A percentile compares a stretch with the other conserved stretches of the same genome.
Evolutionary conservation across 2,888 invertebrate species (phyloP).

Genomic region (Eupithecia tripunctaria): DNA sequence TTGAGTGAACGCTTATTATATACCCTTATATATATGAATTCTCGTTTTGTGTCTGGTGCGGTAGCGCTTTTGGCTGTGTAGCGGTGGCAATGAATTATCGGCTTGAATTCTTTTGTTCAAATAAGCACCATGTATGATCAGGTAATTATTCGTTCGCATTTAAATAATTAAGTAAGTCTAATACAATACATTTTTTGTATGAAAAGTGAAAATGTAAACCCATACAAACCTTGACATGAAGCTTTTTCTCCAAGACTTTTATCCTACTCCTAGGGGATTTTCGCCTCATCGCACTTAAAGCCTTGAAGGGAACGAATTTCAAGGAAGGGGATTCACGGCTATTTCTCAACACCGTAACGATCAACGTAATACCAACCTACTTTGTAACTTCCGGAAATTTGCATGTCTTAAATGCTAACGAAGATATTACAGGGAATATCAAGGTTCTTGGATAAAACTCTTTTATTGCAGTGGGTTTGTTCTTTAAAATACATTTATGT

Average conservation of each 20-base stretch:
- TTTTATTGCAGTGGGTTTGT: background rate
- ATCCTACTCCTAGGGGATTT: background rate
- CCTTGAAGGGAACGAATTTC: slow-evolving; percentile 4
- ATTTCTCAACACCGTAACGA: slow-evolving; percentile 4
- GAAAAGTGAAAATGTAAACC: too few relatives aligned
- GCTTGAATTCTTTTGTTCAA: too few relatives aligned
- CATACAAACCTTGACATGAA: background rate
- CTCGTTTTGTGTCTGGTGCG: too few relatives aligned
- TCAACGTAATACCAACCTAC: background rate
- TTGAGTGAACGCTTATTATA: too few relatives aligned
- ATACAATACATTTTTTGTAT: too few relatives aligned
- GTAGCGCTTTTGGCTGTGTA: too few relatives aligned
- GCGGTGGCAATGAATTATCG: too few relatives aligned
- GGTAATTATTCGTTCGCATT: too few relatives aligned
- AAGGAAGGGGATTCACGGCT: slow-evolving; percentile 1
- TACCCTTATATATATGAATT: too few relatives aligned
- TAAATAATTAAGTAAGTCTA: too few relatives aligned
- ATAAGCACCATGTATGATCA: too few relatives aligned
- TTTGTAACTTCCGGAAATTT: slow-evolving; percentile 2
- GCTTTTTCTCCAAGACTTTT: background rate
- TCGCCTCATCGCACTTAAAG: slow-evolving; percentile 3
- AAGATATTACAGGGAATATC: background rate
- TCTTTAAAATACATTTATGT: background rate
- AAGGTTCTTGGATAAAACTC: background rate
- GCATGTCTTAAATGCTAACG: background rate